phyloP scores from a whole-genome alignment of 1,140 invertebrate genomes.

The Homalodisca vitripennis region DNA sequence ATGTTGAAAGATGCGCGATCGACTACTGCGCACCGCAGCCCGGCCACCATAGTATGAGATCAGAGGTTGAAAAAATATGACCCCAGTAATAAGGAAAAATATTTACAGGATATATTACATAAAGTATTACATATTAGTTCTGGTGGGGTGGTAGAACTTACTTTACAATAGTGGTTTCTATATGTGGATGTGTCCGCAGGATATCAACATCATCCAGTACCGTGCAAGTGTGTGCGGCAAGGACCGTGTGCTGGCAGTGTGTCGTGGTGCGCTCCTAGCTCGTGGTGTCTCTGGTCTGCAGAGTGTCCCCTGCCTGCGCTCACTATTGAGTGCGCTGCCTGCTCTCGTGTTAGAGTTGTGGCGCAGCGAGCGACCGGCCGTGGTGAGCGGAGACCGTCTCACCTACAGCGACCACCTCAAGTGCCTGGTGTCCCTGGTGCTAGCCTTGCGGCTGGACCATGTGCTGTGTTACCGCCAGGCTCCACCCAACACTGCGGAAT shows the following conservation, averaged over 20 bases:
- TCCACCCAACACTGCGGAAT: slow-evolving; percentile 49
- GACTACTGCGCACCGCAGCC: too few species aligned
- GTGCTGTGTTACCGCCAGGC: slow-evolving; percentile 53
- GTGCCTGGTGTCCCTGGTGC: slow-evolving; percentile 55
- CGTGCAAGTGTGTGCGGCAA: slow-evolving; percentile 48
- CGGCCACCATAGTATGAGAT: too few species aligned
- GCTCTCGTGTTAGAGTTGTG: slow-evolving; percentile 56
- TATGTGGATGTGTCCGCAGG: too few species aligned
- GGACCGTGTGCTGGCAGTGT: slow-evolving; percentile 52
- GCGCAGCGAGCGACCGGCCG: slow-evolving; percentile 55
- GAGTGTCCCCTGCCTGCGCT: slow-evolving; percentile 57
- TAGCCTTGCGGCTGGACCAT: slow-evolving; percentile 57
- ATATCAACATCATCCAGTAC: slow-evolving; percentile 54
- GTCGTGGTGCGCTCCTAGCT: slow-evolving; percentile 52
- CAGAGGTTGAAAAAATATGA: too few species aligned
- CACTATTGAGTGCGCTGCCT: slow-evolving; percentile 50
- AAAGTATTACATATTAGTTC: too few species aligned
- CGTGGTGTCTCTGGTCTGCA: slow-evolving; percentile 57
- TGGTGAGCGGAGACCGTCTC: slow-evolving; percentile 60
- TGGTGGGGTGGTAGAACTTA: too few species aligned
- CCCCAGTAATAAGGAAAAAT: too few species aligned
- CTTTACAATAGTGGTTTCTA: too few species aligned
- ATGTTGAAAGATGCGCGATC: too few species aligned
- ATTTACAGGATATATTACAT: too few species aligned
- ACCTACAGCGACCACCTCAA: slow-evolving; percentile 62